Base-by-base conservation (phyloP, 2,888 invertebrate species). In the Drosophila niveifrons region DNA sequence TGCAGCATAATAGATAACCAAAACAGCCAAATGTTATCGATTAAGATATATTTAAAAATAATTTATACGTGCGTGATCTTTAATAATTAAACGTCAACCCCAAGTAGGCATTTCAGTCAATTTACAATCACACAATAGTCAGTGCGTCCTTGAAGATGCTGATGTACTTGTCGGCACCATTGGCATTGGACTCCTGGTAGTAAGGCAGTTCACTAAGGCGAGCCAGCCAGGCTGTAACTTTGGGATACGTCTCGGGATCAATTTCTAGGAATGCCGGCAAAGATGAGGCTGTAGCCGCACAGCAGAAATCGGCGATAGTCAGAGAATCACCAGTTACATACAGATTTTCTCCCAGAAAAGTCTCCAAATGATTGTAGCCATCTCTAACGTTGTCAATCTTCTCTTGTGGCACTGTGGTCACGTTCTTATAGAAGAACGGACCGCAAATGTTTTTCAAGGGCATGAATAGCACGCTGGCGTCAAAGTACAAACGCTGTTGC, bases 401-500 rank as follows among this genome's bases (percentile, higher is more conserved):
- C 46, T 86, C 82, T 44, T 74, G 67, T 0, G 82, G 66, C 41
- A 82, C 78, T 9, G 8, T 3, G 0, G 39, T 51, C 0, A 78
- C 44, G 1, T 78, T 36, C 10, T 68, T 58, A 0, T 10, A 3
- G 9, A 85, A 73, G n/a, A 67, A 75, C 3, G 82, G 78, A 0
- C 15, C 2, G 17, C 69, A 51, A 4, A 85, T 65, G 43, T 70
- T 82, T 3, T 76, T 39, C 43, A 78, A 2, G 0, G 86, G 10
- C 80, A 85, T 73, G 23, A 71, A 85, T 2, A 82, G 56, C 31
- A 92, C 88, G 41, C 93, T 93, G 6, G 92, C 91, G 61, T 94
- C 93, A 73, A 94, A 94, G 78, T 93, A 92, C 9, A 94, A 83
- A 41, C 93, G 90, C 23, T 91, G 91, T 55, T 90, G 61, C 13